phyloP scores from a whole-genome alignment of 2,888 invertebrate genomes.

The Apotomis betuletana region DNA sequence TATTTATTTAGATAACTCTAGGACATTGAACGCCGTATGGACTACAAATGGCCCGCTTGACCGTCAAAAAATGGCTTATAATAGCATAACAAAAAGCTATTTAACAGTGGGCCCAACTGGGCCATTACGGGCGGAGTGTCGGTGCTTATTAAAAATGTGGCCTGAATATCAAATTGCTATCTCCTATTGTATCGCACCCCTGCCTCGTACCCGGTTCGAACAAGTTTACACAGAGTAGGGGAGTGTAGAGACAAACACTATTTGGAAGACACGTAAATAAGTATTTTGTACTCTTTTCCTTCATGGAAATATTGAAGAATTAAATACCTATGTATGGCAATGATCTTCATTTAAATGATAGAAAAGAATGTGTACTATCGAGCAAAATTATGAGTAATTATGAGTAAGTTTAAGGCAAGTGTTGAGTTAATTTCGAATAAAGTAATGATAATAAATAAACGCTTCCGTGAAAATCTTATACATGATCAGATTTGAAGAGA shows the following conservation, averaged over 20 bases:
- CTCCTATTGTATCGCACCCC: constrained; percentile 75
- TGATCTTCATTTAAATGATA: no score
- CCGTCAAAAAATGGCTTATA: constrained; percentile 58
- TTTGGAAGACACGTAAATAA: not conserved
- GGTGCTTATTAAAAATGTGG: constrained; percentile 84
- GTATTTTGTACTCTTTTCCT: no score
- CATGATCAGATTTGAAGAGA: no score
- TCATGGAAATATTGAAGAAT: no score
- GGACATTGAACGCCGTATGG: not conserved
- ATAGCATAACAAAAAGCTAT: constrained; percentile 74
- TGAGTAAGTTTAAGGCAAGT: no score
- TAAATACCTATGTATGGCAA: no score
- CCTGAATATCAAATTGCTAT: constrained; percentile 84
- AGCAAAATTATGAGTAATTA: no score
- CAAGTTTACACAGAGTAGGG: constrained; percentile 54
- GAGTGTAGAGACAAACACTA: not conserved
- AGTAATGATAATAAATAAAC: no score
- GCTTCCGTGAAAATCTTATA: no score
- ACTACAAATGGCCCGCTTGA: constrained; percentile 46
- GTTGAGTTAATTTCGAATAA: no score
- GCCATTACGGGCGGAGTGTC: constrained; percentile 64
- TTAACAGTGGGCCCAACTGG: constrained; percentile 71
- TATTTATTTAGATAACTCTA: no score
- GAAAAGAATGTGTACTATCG: no score
- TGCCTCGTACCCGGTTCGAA: constrained; percentile 62